Evolutionary conservation across 2,113 vertebrate species (phyloP), one percentile per base, ranked within the genome.

Genomic region (Sigmodon hispidus): DNA sequence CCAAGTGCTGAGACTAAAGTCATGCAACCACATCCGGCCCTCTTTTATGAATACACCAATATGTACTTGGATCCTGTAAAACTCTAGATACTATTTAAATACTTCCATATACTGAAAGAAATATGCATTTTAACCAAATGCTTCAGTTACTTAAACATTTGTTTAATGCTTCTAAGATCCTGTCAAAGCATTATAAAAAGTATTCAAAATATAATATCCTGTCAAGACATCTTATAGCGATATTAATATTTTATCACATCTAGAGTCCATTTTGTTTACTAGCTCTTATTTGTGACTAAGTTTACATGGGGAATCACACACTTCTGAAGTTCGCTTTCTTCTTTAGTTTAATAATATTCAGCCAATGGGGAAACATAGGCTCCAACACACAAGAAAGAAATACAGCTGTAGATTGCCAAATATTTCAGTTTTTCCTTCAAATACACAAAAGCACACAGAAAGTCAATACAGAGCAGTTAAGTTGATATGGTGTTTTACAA

Each of bases 291-390:
- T 9, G 48, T 57, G 52, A 92, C 57, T 50, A 94, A 36, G 87
- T 75, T 89, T 70, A 85, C 19, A 75, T 19, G 85, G 63, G 63
- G 59, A 91, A 43, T 76, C 45, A 59, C 1, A 22, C 0, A 52
- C 36, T 79, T 84, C 3, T 61, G 16, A 57, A 90, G 79, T 52
- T 72, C 3, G 19, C 13, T 87, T 90, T 92, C 63, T 59, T 61
- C 22, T 94, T 93, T 87, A 80, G 80, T 93, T 94, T 21, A 52
- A 9, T 89, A 86, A 77, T 76, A 89, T 87, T 79, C 61, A 93
- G 7, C 5, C 61, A 43, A 52, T 22, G 88, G 29, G 80, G 16
- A 89, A 10, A 26, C 96, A 89, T 72, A 52, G 43, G 10, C 3
- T 57, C 75, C 76, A 89, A 96, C 59, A 73, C 34, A 92, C 3